phyloP scores from a whole-genome alignment of 2,113 vertebrate species.

The Canis aureus region DNA sequence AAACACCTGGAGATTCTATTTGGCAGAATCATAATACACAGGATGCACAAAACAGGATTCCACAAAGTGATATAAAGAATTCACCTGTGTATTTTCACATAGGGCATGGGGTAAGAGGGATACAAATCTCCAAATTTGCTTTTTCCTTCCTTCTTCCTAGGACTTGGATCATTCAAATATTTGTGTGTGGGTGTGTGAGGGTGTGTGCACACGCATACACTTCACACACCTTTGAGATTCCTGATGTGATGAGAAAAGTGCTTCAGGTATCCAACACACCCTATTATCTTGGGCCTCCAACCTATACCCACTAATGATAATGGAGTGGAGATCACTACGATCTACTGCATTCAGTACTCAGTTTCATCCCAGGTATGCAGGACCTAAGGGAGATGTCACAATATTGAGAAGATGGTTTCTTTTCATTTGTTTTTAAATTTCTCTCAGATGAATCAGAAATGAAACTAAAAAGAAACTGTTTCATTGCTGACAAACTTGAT shows the following conservation, averaged over 20 bases:
- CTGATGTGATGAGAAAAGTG: not conserved
- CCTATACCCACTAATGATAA: not conserved
- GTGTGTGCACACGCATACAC: accelerated
- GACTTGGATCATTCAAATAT: not conserved
- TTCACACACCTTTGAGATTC: not conserved
- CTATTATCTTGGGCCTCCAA: not conserved
- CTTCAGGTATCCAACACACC: not conserved
- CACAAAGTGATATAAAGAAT: not conserved
- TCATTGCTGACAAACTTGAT: not conserved
- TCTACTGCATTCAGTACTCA: not conserved
- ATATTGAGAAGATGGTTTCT: not conserved
- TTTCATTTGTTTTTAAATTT: conserved; percentile 36
- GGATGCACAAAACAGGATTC: not conserved
- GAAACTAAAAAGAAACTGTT: conserved; percentile 24
- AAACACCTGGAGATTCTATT: not conserved
- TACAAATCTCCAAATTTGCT: not conserved
- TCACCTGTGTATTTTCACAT: not conserved
- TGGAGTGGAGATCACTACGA: not conserved
- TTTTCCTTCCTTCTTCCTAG: not conserved
- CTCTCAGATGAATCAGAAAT: conserved; percentile 11
- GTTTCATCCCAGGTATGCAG: not conserved
- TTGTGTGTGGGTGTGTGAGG: not conserved
- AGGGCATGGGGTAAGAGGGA: not conserved
- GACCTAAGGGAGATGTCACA: not conserved
- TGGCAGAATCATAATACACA: not conserved